Conservation (phyloP, 37 sponge, comb jelly and placozoan genomes). For the Ephydatia muelleri region DNA sequence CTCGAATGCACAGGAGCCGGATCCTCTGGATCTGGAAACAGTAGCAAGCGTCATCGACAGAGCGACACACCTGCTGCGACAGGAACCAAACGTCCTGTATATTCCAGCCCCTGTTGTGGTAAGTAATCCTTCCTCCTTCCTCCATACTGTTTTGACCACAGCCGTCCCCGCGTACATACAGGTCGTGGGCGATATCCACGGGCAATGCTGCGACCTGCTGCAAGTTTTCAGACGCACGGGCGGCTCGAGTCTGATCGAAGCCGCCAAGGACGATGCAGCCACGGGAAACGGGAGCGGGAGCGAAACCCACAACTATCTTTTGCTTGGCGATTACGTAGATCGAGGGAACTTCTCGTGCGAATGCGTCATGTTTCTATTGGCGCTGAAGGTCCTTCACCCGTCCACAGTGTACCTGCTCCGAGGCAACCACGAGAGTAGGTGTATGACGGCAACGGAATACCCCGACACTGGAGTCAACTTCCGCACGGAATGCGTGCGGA, state of each 20-base stretch:
- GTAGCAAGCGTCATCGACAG: slow-evolving; percentile 6
- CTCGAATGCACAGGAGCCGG: background rate
- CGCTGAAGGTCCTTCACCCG: slow-evolving; percentile 66
- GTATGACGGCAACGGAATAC: slow-evolving; percentile 63
- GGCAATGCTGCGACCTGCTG: slow-evolving; percentile 61
- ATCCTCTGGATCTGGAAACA: background rate
- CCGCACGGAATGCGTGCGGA: slow-evolving; percentile 46
- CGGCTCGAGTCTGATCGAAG: slow-evolving; percentile 16
- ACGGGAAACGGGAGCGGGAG: background rate
- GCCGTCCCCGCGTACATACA: background rate
- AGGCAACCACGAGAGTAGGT: slow-evolving; percentile 80
- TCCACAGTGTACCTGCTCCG: slow-evolving; percentile 51
- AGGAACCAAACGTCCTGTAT: slow-evolving; percentile 43
- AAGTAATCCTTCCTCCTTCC: background rate
- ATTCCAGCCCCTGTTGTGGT: slow-evolving; percentile 34
- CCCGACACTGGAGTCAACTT: slow-evolving; percentile 64
- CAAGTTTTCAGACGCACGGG: slow-evolving; percentile 35
- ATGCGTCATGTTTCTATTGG: slow-evolving; percentile 48
- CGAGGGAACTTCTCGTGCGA: slow-evolving; percentile 66
- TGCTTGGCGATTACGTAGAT: slow-evolving; percentile 86
- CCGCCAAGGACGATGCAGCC: background rate
- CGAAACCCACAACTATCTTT: slow-evolving; percentile 48
- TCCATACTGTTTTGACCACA: background rate
- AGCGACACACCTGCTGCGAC: slow-evolving; percentile 25
- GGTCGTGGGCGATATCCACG: slow-evolving; percentile 72